Evolutionary conservation across 2,113 vertebrate species (phyloP).

Genomic region (Alethe diademata): DNA sequence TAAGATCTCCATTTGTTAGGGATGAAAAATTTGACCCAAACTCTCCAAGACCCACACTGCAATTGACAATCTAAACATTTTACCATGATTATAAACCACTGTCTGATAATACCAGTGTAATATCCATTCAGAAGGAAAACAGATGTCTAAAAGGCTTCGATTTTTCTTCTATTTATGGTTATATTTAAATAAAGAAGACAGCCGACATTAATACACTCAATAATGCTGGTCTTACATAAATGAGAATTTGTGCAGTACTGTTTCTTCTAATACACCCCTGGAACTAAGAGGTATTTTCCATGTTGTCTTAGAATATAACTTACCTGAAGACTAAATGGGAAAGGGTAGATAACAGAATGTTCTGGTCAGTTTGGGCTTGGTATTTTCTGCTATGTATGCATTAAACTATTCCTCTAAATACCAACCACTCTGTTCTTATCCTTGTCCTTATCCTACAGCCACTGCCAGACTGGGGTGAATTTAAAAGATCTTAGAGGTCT

Average conservation of each 20-base stretch:
- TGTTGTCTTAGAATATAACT: neutral
- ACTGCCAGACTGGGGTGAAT: neutral
- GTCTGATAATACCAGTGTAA: neutral
- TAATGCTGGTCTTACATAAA: neutral
- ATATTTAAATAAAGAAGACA: neutral
- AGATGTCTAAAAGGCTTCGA: neutral
- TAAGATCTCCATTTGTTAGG: neutral
- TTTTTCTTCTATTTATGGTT: neutral
- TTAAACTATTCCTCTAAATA: neutral
- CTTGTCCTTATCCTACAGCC: neutral
- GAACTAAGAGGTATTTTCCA: neutral
- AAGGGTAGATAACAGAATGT: neutral
- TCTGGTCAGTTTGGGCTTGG: neutral
- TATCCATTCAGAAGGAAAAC: neutral
- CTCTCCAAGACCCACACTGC: neutral
- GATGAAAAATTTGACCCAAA: neutral
- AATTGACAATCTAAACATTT: neutral
- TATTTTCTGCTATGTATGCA: neutral
- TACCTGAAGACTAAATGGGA: neutral
- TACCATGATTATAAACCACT: neutral
- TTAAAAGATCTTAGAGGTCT: neutral
- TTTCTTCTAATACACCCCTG: neutral
- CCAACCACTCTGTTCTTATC: neutral
- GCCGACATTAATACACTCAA: neutral
- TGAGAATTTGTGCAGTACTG: neutral